Evolutionary conservation across 2,113 vertebrate genomes (phyloP).

Genomic region (Micronycteris hirsuta): DNA sequence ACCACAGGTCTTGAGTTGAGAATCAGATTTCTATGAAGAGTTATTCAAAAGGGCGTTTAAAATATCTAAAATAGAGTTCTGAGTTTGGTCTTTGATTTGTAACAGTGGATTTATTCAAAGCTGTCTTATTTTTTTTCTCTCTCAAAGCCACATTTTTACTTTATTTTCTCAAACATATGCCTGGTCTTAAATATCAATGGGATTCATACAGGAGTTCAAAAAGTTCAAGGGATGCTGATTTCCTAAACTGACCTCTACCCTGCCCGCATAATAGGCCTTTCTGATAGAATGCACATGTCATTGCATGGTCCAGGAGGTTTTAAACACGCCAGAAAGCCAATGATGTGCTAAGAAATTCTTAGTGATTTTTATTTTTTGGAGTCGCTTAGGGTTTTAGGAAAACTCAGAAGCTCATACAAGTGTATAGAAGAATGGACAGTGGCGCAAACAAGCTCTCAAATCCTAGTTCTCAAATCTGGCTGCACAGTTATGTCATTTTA

Average conservation of each 20-base stretch:
- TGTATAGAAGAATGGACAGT: not conserved
- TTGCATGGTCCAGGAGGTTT: constrained; percentile 63
- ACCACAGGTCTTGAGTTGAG: not conserved
- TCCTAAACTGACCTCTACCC: constrained; percentile 59
- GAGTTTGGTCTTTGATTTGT: constrained; percentile 1
- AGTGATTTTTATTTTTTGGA: constrained; percentile 50
- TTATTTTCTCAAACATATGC: not conserved
- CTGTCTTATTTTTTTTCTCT: constrained; percentile 25
- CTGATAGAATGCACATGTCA: constrained; percentile 58
- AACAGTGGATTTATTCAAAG: not conserved
- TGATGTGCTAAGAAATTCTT: constrained; percentile 29
- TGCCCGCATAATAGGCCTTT: constrained; percentile 1
- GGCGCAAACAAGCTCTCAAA: not conserved
- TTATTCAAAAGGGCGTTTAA: constrained; percentile 56
- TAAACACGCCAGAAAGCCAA: constrained; percentile 52
- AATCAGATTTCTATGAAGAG: constrained; percentile 46
- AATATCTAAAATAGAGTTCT: not conserved
- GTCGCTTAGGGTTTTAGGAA: not conserved
- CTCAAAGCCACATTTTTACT: not conserved
- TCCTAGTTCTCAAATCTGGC: not conserved
- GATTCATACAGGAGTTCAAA: not conserved
- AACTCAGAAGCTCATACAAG: not conserved
- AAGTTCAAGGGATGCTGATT: not conserved
- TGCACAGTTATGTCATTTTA: not conserved
- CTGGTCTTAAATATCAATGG: constrained; percentile 24